Conservation (phyloP, 2,113 vertebrate species). For the Burhinus bistriatus region DNA sequence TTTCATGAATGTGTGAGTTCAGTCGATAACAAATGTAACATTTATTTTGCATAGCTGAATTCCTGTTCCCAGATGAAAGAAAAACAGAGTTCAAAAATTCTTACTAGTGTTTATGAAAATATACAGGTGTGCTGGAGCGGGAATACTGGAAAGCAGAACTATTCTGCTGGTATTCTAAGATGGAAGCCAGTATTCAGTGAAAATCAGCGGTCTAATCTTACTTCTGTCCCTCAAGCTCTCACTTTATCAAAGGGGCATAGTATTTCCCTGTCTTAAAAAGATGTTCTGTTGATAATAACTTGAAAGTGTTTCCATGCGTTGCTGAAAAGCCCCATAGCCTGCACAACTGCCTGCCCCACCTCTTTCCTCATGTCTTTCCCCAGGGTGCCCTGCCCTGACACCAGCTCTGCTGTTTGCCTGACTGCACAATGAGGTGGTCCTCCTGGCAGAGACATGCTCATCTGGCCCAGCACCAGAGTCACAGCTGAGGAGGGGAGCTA, state of each 20-base stretch:
- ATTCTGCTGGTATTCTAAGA: not conserved
- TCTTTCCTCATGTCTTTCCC: not conserved
- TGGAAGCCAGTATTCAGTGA: not conserved
- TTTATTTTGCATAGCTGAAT: not conserved
- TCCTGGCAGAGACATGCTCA: not conserved
- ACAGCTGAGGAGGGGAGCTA: not conserved
- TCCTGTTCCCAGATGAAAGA: not conserved
- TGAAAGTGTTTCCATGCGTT: not conserved
- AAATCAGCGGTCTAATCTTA: not conserved
- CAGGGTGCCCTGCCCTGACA: not conserved
- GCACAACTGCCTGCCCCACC: not conserved
- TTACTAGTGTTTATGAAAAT: not conserved
- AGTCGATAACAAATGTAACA: not conserved
- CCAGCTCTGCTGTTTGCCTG: not conserved
- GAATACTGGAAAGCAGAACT: not conserved
- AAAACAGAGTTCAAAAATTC: not conserved
- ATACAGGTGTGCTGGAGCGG: not conserved
- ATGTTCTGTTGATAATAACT: not conserved
- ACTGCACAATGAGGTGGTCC: rapidly evolving
- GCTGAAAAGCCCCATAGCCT: not conserved
- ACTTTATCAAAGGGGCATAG: not conserved
- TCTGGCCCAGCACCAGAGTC: not conserved
- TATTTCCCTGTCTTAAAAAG: not conserved
- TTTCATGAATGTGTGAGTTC: not conserved
- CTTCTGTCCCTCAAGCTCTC: not conserved